Percentiles rank a stretch among this genome's conserved stretches.
Evolutionary conservation across 2,888 invertebrate species (phyloP).

Genomic region (Myathropa florea): DNA sequence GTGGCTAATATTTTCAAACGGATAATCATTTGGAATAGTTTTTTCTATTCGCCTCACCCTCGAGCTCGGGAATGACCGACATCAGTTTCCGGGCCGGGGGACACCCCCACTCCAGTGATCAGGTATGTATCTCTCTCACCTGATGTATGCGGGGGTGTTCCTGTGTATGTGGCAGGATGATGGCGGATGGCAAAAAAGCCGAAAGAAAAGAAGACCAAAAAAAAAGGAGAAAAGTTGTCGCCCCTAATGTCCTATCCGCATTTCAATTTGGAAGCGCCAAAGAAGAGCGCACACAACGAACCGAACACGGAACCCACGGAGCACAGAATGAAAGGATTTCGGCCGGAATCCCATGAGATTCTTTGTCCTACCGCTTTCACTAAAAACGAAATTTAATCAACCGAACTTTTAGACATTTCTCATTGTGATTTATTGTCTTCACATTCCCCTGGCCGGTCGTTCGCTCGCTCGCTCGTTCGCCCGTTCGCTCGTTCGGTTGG

Average conservation of each 20-base stretch:
- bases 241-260: constrained; percentile 63
- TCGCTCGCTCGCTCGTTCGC: constrained; percentile 37
- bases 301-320: constrained; percentile 2
- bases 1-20: constrained; percentile 46
- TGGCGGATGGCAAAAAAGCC: background rate
- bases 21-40: constrained; percentile 44
- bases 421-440: constrained; percentile 71
- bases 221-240: constrained; percentile 55
- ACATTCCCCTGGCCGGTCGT: constrained; percentile 63
- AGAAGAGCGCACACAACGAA: background rate
- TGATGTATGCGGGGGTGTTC: constrained; percentile 2
- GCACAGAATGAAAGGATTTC: constrained; percentile 57
- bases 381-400: constrained; percentile 70
- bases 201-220: background rate
- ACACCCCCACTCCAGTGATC: constrained; percentile 15
- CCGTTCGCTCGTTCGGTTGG: background rate
- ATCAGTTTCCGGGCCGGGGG: constrained; percentile 51
- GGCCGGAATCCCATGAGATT: constrained; percentile 61
- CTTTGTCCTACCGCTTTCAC: constrained; percentile 65
- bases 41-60: no score
- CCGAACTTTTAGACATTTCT: constrained; percentile 71
- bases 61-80: constrained; percentile 48
- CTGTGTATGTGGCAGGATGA: no score
- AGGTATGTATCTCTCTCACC: constrained; percentile 22
- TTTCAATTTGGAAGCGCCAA: constrained; percentile 63